Conservation (phyloP, 2,888 invertebrate species). For the Cotesia congregata region DNA sequence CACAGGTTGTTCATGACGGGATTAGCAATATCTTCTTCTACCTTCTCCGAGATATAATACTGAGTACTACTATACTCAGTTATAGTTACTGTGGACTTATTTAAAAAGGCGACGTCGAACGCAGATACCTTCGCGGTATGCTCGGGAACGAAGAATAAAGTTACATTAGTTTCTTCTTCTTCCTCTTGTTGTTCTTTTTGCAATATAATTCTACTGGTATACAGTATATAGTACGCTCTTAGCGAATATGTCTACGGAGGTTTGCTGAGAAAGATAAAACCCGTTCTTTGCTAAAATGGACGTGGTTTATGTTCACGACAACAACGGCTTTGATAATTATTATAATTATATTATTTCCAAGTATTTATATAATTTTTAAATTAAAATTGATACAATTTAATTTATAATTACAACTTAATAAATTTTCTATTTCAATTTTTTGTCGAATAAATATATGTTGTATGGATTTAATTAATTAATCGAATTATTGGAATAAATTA, state of each 20-base stretch:
- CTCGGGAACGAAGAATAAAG: no score
- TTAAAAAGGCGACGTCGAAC: slow-evolving; percentile 23
- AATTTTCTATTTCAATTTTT: no score
- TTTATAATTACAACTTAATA: no score
- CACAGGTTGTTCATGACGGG: slow-evolving; percentile 39
- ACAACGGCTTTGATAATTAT: background rate
- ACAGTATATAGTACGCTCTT: background rate
- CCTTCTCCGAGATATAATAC: background rate
- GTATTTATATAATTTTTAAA: background rate
- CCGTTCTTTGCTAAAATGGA: slow-evolving; percentile 6
- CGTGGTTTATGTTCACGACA: slow-evolving; percentile 7
- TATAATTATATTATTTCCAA: background rate
- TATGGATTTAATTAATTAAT: no score
- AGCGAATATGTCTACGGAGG: background rate
- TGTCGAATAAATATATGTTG: no score
- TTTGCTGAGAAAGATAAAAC: slow-evolving; percentile 3
- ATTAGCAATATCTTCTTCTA: slow-evolving; percentile 19
- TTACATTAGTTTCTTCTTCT: no score
- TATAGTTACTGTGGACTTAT: background rate
- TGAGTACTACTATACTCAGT: no score
- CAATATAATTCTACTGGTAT: background rate
- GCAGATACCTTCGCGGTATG: no score
- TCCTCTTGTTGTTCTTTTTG: no score
- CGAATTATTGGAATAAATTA: no score
- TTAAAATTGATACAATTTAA: no score